Base-by-base conservation (phyloP, 2,113 vertebrate genomes). In the Dasyurus viverrinus region DNA sequence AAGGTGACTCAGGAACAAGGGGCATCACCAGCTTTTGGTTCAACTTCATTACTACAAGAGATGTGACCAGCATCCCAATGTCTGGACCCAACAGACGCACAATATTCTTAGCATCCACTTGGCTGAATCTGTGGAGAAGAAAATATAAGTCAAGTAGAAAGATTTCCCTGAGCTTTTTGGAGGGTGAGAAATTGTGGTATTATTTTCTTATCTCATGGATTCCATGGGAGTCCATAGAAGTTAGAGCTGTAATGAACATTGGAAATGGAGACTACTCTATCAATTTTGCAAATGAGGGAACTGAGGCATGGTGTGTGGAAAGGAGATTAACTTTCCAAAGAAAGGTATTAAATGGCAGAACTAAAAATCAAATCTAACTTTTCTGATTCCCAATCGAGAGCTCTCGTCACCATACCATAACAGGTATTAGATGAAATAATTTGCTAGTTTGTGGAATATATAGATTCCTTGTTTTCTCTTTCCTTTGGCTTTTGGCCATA, bases 71-170 rank as follows among this genome's bases (percentile, higher is more conserved):
- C 14, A 98, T 95, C 91, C 98, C 96, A 0, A 98, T 0, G 50
- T 99, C 99, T 2, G 99, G 99, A 30, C 98, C 98, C 93, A 99
- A 92, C 90, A 98, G 98, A 0, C 98, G 98, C 26, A 98, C 91
- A 16, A 98, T 94, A 91, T 98, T 98, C 19, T 98, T 98, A 47
- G 96, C 12, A 91, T 98, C 94, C 1, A 98, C 98, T 0, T 92
- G 95, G 89, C 98, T 99, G 96, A 99, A 98, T 96, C 99, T 99
- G 97, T 3, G 30, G 2, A 57, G 68, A n/a, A 27, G 8, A 95
- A 76, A 52, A 46, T 1, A 23, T 11, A 30, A 42, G 53, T 5
- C 10, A 24, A 5, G 46, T 55, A 36, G 42, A 46, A 47, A 23
- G 90, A 23, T 42, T 42, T 84, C n/a, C 36, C 16, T 84, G 68